These are phyloP conservation scores for Epizoanthus fatuus DNA, from an alignment of 92 coral and sea anemone species.

Conservation along the genomic window DNA sequence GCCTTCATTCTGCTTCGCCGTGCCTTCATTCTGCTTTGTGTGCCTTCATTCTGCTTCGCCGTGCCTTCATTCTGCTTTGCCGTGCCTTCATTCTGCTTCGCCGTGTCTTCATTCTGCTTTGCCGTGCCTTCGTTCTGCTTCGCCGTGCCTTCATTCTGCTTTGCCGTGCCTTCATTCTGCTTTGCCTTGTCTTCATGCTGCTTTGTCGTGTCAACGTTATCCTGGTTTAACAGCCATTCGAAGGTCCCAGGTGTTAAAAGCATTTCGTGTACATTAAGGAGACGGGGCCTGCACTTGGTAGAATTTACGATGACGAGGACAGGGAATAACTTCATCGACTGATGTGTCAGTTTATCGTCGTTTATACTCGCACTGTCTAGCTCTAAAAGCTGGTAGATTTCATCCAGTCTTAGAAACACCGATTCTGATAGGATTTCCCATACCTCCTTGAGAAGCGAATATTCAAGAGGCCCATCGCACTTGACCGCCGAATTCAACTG, in stretches of 20 bases:
- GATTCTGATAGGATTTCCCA: slow-evolving; percentile 39
- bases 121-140: background rate
- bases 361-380: background rate
- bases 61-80: no score
- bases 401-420: slow-evolving; percentile 19
- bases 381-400: slow-evolving; percentile 18
- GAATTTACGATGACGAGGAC: no score
- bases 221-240: slow-evolving; percentile 8
- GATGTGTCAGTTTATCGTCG: background rate
- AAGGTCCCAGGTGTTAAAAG: slow-evolving; percentile 29
- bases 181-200: background rate
- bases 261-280: slow-evolving; percentile 22
- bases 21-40: no score
- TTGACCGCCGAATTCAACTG: slow-evolving; percentile 37
- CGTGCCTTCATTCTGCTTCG: background rate
- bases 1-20: no score
- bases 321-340: background rate
- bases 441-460: slow-evolving; percentile 28
- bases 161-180: background rate
- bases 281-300: no score
- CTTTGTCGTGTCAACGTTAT: background rate
- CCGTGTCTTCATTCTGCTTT: background rate
- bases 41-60: no score
- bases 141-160: background rate
- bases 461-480: slow-evolving; percentile 39